Evolutionary conservation across 2,797 vertebrate genomes (phyloP), one percentile per base, ranked within the genome.

Genomic region (Oophaga sylvatica): DNA sequence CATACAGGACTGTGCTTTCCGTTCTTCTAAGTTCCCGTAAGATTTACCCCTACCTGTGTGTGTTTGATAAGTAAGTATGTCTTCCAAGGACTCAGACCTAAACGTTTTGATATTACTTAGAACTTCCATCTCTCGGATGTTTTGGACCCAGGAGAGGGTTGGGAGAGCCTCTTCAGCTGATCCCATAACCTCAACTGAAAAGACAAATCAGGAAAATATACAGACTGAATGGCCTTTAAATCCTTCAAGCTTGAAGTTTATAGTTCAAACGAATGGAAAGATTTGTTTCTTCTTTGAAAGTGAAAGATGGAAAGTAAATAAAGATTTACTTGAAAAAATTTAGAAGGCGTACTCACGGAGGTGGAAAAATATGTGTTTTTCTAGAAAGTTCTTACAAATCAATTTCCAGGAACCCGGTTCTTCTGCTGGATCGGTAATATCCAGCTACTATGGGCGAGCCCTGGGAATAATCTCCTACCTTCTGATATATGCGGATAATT

Each of bases 231-330:
- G 81, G 81, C 70, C 67, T 41, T 84, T 83, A 87, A 87, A 84
- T 75, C 87, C 63, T 87, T 57, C 17, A 17, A 29, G 81, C 57
- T 83, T 87, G 71, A 87, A 83, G 86, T 77, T 71, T 78, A n/a
- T 31, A 79, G 81, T 79, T 84, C 87, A 83, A 67, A 68, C 31
- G 62, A 87, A n/a, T 15, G 12, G n/a, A 31, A 71, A 84, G 87
- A 87, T 83, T 80, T 83, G 81, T 77, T 87, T 35, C 2, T 45
- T 53, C 62, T 60, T 75, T 79, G 35, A 78, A 70, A 78, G 62
- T 60, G 62, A 60, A 83, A 59, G 41, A 73, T 79, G 29, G 56
- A 65, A 82, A 87, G 19, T 62, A 80, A 75, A 87, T 48, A 87
- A 81, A 65, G 67, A 22, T 76, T 22, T 19, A 19, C 45, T 65